Evolutionary conservation across 2,888 invertebrate genomes (phyloP).

Genomic region (Tachina lurida): DNA sequence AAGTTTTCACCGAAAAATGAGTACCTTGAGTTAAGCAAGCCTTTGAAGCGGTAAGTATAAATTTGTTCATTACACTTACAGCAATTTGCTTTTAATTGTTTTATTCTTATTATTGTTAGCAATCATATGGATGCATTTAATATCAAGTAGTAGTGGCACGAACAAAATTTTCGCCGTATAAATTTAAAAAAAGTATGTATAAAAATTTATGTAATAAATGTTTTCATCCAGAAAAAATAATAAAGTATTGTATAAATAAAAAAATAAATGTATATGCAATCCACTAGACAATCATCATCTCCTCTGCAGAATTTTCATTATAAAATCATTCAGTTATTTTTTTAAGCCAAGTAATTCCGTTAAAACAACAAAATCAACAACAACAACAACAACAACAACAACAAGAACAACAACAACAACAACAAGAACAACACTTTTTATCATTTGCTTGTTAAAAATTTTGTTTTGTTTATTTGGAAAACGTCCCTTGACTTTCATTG

Average conservation of each 20-base stretch:
- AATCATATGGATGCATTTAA: slow-evolving; percentile 36
- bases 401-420: slow-evolving; percentile 35
- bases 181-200: not conserved
- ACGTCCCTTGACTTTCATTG: slow-evolving; percentile 8
- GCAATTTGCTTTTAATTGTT: not conserved
- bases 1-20: too few species aligned
- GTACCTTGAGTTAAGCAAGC: too few species aligned
- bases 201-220: slow-evolving; percentile 39
- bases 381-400: slow-evolving; percentile 42
- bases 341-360: slow-evolving; percentile 50
- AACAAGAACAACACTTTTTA: slow-evolving; percentile 39
- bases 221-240: slow-evolving; percentile 48
- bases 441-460: slow-evolving; percentile 49
- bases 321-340: slow-evolving; percentile 59
- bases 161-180: not conserved
- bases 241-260: slow-evolving; percentile 54
- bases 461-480: slow-evolving; percentile 35
- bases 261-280: slow-evolving; percentile 43
- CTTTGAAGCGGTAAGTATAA: too few species aligned
- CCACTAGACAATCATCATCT: slow-evolving; percentile 70
- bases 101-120: slow-evolving; percentile 24
- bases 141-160: not conserved
- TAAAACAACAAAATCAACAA: slow-evolving; percentile 45
- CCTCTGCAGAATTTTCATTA: slow-evolving; percentile 65
- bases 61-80: too few species aligned